Evolutionary conservation across 1,140 invertebrate genomes (phyloP).

Genomic region (Adelges cooleyi): DNA sequence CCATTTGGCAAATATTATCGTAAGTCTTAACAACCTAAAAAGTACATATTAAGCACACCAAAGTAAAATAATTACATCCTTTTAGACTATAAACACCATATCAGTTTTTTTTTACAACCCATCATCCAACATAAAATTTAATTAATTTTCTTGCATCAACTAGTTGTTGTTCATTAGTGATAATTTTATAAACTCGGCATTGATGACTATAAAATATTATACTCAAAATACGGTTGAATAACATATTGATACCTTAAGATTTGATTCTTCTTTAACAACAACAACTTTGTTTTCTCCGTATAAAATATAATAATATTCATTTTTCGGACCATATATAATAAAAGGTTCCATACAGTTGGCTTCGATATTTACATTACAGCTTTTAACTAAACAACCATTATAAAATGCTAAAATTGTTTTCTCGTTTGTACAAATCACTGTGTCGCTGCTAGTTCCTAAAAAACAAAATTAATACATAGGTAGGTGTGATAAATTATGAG

Average conservation of each 20-base stretch:
- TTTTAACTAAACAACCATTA: background rate
- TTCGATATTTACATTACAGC: background rate
- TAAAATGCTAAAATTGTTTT: constrained; percentile 1
- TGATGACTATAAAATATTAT: background rate
- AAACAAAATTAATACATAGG: background rate
- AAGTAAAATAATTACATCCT: background rate
- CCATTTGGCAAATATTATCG: background rate
- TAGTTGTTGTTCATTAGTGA: background rate
- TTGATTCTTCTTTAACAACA: constrained; percentile 1
- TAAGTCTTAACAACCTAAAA: constrained; percentile 11
- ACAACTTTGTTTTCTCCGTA: constrained; percentile 16
- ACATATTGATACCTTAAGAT: background rate
- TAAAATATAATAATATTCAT: constrained; percentile 12
- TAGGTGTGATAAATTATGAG: background rate
- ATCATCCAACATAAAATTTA: too few relatives aligned
- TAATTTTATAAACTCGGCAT: background rate
- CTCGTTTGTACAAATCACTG: constrained; percentile 5
- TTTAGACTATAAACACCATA: background rate
- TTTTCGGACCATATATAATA: background rate
- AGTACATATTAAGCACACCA: too few relatives aligned
- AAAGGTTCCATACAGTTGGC: constrained; percentile 8
- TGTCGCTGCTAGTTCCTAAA: background rate
- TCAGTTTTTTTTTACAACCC: background rate
- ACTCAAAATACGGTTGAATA: background rate
- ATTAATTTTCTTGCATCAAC: too few relatives aligned